These are phyloP conservation scores for Ormyrus pomaceus DNA, from an alignment of 2,888 invertebrate genomes.

Conservation along the genomic window DNA sequence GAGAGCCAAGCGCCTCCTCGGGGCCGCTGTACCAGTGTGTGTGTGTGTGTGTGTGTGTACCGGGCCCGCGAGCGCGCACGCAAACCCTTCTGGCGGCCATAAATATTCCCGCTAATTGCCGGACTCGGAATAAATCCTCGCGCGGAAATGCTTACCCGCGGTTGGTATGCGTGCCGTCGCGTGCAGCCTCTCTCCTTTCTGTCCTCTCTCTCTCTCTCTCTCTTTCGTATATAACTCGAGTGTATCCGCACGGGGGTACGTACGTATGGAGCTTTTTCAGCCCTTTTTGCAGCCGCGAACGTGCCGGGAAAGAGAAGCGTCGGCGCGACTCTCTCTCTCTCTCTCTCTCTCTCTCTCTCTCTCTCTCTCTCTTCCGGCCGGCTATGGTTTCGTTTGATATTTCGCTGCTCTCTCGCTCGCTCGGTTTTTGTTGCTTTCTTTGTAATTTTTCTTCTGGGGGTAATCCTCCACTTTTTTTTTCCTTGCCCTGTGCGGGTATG, in stretches of 20 bases:
- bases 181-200: background rate
- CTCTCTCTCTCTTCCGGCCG: background rate
- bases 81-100: constrained; percentile 45
- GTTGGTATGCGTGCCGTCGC: constrained; percentile 48
- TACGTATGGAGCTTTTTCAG: constrained; percentile 7
- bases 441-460: background rate
- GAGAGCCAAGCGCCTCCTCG: no score
- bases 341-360: constrained; percentile 4
- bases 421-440: background rate
- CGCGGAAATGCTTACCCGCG: constrained; percentile 64
- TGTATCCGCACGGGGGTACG: background rate
- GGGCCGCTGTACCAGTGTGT: no score
- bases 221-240: background rate
- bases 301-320: constrained; percentile 44
- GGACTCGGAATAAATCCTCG: constrained; percentile 69
- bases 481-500: no score
- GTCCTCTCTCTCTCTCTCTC: background rate
- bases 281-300: constrained; percentile 30
- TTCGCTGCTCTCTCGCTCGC: constrained; percentile 8
- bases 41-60: no score
- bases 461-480: background rate
- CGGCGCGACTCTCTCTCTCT: constrained; percentile 26
- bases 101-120: constrained; percentile 72
- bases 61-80: no score
- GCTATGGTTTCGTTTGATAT: constrained; percentile 33